Evolutionary conservation across 92 coral and sea anemone genomes (phyloP), one percentile per base, ranked within the genome.

Genomic region (Phenganax marumi): DNA sequence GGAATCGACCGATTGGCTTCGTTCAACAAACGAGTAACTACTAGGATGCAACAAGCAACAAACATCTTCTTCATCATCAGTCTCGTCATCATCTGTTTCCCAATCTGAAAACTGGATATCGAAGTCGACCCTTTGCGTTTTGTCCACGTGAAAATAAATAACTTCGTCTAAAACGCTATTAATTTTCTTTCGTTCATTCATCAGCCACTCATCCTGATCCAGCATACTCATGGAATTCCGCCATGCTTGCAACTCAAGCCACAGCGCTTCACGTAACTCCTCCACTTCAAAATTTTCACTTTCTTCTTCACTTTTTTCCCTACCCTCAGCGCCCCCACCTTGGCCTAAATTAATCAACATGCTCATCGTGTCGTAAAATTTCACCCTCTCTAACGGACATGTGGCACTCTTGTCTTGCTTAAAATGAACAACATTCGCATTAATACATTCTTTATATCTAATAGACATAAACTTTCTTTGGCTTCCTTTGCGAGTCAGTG

Each of bases 181-280:
- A 5, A 92, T 90, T 18, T 85, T 81, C 48, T 86, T 92, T 14
- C 97, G 89, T 75, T 86, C 94, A n/a, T 68, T 81, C 84, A 94
- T 87, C 10, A 94, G 80, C 48, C 85, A 87, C 8, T 56, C 75
- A 61, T 94, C 98, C 21, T 92, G 98, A 69, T 94, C 94, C 17
- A 81, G 81, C 98, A 94, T 94, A 0, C 93, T 87, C 55, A 93
- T 84, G 23, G 87, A 90, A 14, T 91, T 91, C 53, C 91, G 95
- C 98, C 98, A 94, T 3, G 98, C 97, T 74, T 93, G 92, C 18
- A 94, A 80, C 58, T 94, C 98, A 62, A 94, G 86, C 98, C 98
- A 94, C 64, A 94, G 61, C 3, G 97, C 97, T 81, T 90, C 94
- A 0, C 90, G 85, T 50, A 86, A 78, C 71, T 90, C 83, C 51